Conservation (phyloP, 2,797 vertebrate species). For the Choloepus didactylus region DNA sequence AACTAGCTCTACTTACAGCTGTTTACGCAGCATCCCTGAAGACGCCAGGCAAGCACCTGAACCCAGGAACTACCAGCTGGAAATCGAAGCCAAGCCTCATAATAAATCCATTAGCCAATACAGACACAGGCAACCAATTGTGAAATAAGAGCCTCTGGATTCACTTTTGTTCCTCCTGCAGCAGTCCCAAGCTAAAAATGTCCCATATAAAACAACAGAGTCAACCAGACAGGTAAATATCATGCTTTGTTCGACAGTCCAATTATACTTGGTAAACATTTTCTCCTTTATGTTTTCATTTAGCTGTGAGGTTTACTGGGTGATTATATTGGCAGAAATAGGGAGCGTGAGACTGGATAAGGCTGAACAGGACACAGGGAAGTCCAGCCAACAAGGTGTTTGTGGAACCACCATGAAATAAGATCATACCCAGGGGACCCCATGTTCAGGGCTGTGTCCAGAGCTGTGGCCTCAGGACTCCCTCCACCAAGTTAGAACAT, state of each 20-base stretch:
- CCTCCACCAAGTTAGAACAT: background rate
- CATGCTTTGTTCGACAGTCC: slow-evolving; percentile 43
- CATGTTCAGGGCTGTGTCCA: background rate
- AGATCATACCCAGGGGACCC: background rate
- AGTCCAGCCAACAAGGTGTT: background rate
- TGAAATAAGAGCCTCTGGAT: slow-evolving; percentile 80
- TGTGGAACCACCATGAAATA: background rate
- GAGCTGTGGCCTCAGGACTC: background rate
- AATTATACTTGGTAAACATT: slow-evolving; percentile 1
- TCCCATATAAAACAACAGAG: slow-evolving; percentile 66
- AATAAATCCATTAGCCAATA: slow-evolving; percentile 75
- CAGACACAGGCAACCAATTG: slow-evolving; percentile 63
- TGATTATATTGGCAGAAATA: background rate
- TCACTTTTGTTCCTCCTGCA: slow-evolving; percentile 68
- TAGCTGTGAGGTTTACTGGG: slow-evolving; percentile 1
- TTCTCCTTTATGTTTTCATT: slow-evolving; percentile 48
- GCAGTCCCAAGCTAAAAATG: too few species aligned
- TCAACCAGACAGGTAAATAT: slow-evolving; percentile 70
- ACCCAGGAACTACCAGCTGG: slow-evolving; percentile 70
- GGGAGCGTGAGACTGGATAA: background rate
- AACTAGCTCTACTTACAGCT: slow-evolving; percentile 80
- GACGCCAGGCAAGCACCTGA: slow-evolving; percentile 78
- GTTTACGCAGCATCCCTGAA: slow-evolving; percentile 76
- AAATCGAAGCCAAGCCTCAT: slow-evolving; percentile 76
- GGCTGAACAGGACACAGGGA: background rate